Evolutionary conservation across 2,888 invertebrate species (phyloP).

Genomic region (Acronicta leporina): DNA sequence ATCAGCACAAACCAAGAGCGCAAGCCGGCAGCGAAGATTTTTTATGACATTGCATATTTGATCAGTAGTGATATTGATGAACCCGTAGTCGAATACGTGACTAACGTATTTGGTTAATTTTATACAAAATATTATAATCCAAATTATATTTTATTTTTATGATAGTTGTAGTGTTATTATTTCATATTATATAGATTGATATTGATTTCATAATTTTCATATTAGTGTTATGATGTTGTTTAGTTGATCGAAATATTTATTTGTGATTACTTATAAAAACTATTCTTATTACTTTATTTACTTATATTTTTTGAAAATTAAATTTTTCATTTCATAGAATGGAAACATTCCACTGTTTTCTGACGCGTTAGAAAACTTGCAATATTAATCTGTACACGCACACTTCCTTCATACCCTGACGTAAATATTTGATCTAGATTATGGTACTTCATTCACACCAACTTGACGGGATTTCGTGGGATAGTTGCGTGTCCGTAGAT

Average conservation of each 20-base stretch:
- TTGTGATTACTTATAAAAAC: conserved; percentile 6
- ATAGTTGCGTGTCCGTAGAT: not conserved
- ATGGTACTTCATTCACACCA: too few relatives aligned
- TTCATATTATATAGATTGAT: conserved; percentile 6
- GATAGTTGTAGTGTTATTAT: conserved; percentile 27
- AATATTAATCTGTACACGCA: not conserved
- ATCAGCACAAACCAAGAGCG: too few relatives aligned
- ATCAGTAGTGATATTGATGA: not conserved
- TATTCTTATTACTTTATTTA: conserved; percentile 13
- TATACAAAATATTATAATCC: conserved; percentile 25
- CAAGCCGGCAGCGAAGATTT: too few relatives aligned
- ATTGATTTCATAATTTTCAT: conserved; percentile 15
- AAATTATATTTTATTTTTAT: conserved; percentile 22
- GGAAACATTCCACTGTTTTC: conserved; percentile 37
- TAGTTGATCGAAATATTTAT: conserved; percentile 19
- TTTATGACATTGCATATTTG: too few relatives aligned
- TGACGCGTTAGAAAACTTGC: not conserved
- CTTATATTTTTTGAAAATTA: conserved; percentile 3
- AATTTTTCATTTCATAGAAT: conserved; percentile 7
- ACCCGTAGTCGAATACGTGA: too few relatives aligned
- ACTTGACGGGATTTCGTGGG: too few relatives aligned
- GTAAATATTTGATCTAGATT: too few relatives aligned
- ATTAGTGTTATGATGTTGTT: conserved; percentile 21
- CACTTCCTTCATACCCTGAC: not conserved
- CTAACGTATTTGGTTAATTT: conserved; percentile 9